Conservation (phyloP, 2,113 vertebrate genomes). For the Lampris incognitus region DNA sequence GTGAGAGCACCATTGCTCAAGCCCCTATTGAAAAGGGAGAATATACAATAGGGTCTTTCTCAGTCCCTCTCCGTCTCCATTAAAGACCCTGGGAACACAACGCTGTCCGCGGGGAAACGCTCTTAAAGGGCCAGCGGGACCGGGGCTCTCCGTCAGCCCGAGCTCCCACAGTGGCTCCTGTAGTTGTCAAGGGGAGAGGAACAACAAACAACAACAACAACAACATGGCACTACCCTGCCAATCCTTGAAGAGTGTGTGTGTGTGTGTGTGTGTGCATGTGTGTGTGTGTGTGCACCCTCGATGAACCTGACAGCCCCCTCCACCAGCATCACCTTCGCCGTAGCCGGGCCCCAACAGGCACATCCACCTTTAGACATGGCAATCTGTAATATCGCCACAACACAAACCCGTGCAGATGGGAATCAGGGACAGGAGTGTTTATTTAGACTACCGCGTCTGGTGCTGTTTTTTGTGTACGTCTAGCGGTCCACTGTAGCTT, state of each 20-base stretch:
- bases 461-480: slow-evolving; percentile 28
- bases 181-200: slow-evolving; percentile 47
- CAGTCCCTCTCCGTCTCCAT: slow-evolving; percentile 76
- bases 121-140: slow-evolving; percentile 73
- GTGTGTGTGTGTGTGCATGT: too few species aligned
- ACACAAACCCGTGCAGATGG: slow-evolving; percentile 11
- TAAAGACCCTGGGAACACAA: slow-evolving; percentile 84
- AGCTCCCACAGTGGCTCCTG: slow-evolving; percentile 32
- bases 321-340: slow-evolving; percentile 21
- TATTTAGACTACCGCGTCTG: slow-evolving; percentile 53
- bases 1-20: slow-evolving; percentile 74
- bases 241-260: slow-evolving; percentile 6
- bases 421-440: slow-evolving; percentile 27
- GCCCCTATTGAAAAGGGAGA: slow-evolving; percentile 76
- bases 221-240: slow-evolving; percentile 8
- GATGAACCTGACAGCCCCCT: neutral
- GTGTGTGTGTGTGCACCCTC: neutral
- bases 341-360: slow-evolving; percentile 43
- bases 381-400: slow-evolving; percentile 21
- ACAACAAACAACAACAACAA: too few species aligned
- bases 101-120: slow-evolving; percentile 56
- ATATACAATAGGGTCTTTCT: slow-evolving; percentile 84
- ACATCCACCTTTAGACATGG: slow-evolving; percentile 49
- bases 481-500: neutral
- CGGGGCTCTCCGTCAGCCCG: slow-evolving; percentile 33